Evolutionary conservation across 2,888 invertebrate species (phyloP).

Genomic region (Eledone cirrhosa): DNA sequence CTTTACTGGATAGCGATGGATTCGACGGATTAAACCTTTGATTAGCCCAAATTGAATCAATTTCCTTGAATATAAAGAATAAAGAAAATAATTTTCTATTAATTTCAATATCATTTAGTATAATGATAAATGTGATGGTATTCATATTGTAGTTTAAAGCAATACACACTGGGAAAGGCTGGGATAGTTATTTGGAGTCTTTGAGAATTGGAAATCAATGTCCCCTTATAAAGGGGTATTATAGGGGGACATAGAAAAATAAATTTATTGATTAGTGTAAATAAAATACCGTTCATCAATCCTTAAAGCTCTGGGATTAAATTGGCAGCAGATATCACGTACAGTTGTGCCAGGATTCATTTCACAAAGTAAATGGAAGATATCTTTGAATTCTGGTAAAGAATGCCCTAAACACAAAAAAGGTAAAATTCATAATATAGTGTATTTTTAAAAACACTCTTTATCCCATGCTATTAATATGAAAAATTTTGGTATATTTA

Average conservation of each 20-base stretch:
- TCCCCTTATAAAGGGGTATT: too few relatives aligned
- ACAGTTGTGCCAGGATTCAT: conserved; percentile 82
- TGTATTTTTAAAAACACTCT: too few relatives aligned
- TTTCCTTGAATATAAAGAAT: conserved; percentile 69
- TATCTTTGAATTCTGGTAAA: conserved; percentile 75
- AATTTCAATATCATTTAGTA: conserved; percentile 75
- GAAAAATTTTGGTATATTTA: too few relatives aligned
- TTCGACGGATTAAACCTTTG: conserved; percentile 81
- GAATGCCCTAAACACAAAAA: conserved; percentile 70
- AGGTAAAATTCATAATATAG: not conserved
- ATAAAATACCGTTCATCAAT: conserved; percentile 64
- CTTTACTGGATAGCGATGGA: conserved; percentile 74
- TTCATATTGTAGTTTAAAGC: too few relatives aligned
- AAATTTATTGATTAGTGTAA: conserved; percentile 9
- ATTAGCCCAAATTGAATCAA: conserved; percentile 88
- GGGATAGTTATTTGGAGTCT: too few relatives aligned
- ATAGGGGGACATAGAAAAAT: not conserved
- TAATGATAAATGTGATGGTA: not conserved
- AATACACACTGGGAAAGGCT: too few relatives aligned
- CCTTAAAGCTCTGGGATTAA: conserved; percentile 78
- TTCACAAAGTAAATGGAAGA: conserved; percentile 79
- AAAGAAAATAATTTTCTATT: too few relatives aligned
- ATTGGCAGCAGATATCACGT: conserved; percentile 78
- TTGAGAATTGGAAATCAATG: too few relatives aligned
- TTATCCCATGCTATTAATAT: too few relatives aligned